These are phyloP conservation scores for Stegophylla sp. DNA, from an alignment of 2,888 invertebrate genomes.

Conservation along the genomic window DNA sequence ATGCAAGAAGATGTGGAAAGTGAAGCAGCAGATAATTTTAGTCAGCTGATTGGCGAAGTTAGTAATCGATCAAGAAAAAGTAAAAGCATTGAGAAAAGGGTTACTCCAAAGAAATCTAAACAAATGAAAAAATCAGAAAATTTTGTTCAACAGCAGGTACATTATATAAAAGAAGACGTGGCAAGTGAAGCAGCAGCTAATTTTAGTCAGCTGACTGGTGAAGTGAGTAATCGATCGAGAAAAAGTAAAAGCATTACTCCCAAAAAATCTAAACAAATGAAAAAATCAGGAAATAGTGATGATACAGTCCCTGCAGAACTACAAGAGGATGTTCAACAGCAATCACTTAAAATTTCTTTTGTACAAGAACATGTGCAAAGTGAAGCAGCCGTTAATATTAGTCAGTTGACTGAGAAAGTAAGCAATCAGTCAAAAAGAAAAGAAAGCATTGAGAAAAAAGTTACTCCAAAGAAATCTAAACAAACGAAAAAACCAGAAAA, in stretches of 20 bases:
- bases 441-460: no score
- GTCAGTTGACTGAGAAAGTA: slow-evolving; percentile 7
- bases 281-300: no score
- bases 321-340: slow-evolving; percentile 19
- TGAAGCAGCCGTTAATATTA: slow-evolving; percentile 2
- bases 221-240: not conserved
- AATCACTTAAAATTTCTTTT: not conserved
- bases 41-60: slow-evolving; percentile 10
- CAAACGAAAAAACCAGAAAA: no score
- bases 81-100: not conserved
- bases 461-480: no score
- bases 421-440: not conserved
- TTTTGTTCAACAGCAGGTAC: slow-evolving; percentile 12
- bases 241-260: no score
- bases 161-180: not conserved
- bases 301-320: no score
- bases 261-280: not conserved
- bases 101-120: not conserved
- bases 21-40: slow-evolving; percentile 4
- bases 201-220: slow-evolving; percentile 16
- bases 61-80: not conserved
- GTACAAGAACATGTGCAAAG: slow-evolving; percentile 12
- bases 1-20: slow-evolving; percentile 11
- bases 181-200: slow-evolving; percentile 11
- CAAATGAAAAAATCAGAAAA: not conserved